phyloP scores from a whole-genome alignment of 2,797 vertebrate species.

The Malurus splendens region DNA sequence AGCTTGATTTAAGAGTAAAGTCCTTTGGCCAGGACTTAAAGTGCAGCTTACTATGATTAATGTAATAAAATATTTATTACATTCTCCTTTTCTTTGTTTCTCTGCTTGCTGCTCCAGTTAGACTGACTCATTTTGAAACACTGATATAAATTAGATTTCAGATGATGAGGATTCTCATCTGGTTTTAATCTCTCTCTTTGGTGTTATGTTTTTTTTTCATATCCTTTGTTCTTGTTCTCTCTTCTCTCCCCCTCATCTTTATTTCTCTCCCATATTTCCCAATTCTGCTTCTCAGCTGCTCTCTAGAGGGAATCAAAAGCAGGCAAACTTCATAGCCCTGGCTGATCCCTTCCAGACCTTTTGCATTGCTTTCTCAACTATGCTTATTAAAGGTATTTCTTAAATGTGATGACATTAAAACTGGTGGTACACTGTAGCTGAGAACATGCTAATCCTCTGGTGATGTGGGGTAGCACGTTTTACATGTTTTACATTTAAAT shows the following conservation, averaged over 20 bases:
- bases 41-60: slow-evolving; percentile 68
- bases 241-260: not conserved
- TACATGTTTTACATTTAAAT: not conserved
- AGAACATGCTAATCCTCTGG: not conserved
- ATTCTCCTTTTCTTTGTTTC: slow-evolving; percentile 41
- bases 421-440: not conserved
- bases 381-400: not conserved
- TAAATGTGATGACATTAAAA: not conserved
- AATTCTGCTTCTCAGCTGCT: not conserved
- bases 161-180: slow-evolving; percentile 44
- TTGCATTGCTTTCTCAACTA: not conserved
- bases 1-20: slow-evolving; percentile 73
- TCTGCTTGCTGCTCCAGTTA: slow-evolving; percentile 19
- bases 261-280: not conserved
- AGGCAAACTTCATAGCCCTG: not conserved
- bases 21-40: slow-evolving; percentile 59
- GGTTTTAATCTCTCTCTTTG: slow-evolving; percentile 35
- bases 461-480: not conserved
- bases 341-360: not conserved
- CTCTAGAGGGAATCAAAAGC: not conserved
- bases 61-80: slow-evolving; percentile 70
- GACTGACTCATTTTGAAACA: slow-evolving; percentile 51
- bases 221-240: slow-evolving; percentile 23
- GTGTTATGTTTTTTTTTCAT: not conserved
- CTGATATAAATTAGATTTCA: slow-evolving; percentile 55